Percentiles rank a stretch among this genome's conserved stretches.
Conservation (phyloP, 2,888 invertebrate species). For the Zonitis immaculata region DNA sequence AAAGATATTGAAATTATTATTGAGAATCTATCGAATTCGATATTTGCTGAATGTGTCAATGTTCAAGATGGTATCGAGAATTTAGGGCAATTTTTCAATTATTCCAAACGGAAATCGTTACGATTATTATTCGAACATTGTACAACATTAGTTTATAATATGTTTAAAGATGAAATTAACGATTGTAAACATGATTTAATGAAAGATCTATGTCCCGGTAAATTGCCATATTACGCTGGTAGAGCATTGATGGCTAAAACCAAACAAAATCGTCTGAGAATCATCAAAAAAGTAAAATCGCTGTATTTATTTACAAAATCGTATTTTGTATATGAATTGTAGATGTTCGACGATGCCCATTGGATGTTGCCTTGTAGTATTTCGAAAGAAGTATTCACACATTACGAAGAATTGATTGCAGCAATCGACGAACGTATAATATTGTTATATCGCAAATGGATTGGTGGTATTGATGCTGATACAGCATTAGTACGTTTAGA, state of each 20-base stretch:
- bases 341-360: slow-evolving; percentile 66
- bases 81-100: slow-evolving; percentile 71
- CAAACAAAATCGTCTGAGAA: slow-evolving; percentile 60
- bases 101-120: slow-evolving; percentile 69
- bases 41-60: slow-evolving; percentile 73
- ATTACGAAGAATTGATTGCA: slow-evolving; percentile 59
- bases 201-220: slow-evolving; percentile 58
- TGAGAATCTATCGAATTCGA: slow-evolving; percentile 73
- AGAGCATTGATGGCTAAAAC: slow-evolving; percentile 63
- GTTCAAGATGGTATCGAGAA: slow-evolving; percentile 77
- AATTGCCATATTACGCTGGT: slow-evolving; percentile 69
- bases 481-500: slow-evolving; percentile 56
- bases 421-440: slow-evolving; percentile 56
- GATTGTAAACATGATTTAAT: slow-evolving; percentile 65
- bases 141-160: slow-evolving; percentile 64
- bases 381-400: slow-evolving; percentile 65
- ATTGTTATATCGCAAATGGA: slow-evolving; percentile 55
- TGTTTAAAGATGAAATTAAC: slow-evolving; percentile 72
- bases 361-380: slow-evolving; percentile 75
- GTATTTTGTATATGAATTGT: slow-evolving; percentile 11
- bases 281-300: slow-evolving; percentile 54
- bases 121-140: slow-evolving; percentile 65
- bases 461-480: slow-evolving; percentile 58
- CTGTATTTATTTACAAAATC: slow-evolving; percentile 1
- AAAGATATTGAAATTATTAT: slow-evolving; percentile 70